Base-by-base conservation (phyloP, 2,797 vertebrate genomes). In the Sarcophilus harrisii region DNA sequence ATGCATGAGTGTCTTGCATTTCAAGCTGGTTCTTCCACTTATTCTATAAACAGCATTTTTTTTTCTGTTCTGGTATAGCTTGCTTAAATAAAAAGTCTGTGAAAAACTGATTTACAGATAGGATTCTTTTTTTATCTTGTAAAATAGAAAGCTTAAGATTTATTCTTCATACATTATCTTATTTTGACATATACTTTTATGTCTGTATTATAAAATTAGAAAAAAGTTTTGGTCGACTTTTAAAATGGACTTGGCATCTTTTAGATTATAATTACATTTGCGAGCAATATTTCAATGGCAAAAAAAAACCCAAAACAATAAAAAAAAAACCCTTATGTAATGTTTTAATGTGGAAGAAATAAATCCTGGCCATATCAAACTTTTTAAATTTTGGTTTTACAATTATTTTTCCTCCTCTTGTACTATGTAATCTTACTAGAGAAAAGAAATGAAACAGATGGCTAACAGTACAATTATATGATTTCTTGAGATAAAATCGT, bases 401-500 rank as follows among this genome's bases (percentile, higher is more conserved):
- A 45, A 2, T 1, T 38, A 38, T 45, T 87, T 27, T 45, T 4
- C 73, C 21, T n/a, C 8, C 21, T 45, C 38, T 81, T 49, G 38
- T 49, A 11, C 9, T 87, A 1, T 87, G 10, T 49, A 45, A 87
- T 87, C 24, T 10, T 49, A 13, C 6, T 27, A 96, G 54, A 93
- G 91, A 73, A 96, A 96, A 58, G 60, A 60, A 94, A 13, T 49
- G 89, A 45, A 58, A 9, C 59, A 95, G 58, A 24, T 55, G 90
- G 57, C 89, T 92, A 49, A 59, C 94, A 81, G 3, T 3, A 91
- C 32, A 96, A 59, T 6, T 5, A 29, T 92, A n/a, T 21, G 59
- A 54, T 57, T 96, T 97, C 38, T 90, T 49, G 92, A 92, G 90
- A 92, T 94, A n/a, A 89, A 93, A 93, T 96, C 94, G 81, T 1